These are phyloP conservation scores for Salarias fasciatus DNA, from an alignment of 2,797 vertebrate species.

Conservation along the genomic window DNA sequence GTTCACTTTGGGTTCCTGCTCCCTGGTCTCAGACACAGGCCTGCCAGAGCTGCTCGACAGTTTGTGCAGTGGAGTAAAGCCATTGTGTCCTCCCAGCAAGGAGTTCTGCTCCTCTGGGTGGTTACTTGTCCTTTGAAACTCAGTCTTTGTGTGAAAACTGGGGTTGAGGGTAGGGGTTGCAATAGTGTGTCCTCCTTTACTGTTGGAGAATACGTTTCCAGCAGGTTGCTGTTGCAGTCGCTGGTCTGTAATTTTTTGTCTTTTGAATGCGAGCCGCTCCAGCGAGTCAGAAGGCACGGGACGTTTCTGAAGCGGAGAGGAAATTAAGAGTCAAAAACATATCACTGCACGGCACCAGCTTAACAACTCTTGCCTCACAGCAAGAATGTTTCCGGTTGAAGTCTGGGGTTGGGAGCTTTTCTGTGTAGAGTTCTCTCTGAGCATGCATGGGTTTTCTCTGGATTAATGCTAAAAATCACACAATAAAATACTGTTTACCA, in stretches of 20 bases:
- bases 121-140: constrained; percentile 68
- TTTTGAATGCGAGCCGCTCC: constrained; percentile 77
- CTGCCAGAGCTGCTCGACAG: constrained; percentile 65
- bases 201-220: constrained; percentile 61
- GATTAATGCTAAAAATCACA: no score
- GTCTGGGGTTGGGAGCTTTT: no score
- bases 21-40: constrained; percentile 54
- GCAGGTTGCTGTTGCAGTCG: constrained; percentile 62
- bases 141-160: constrained; percentile 71
- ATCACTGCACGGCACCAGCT: no score
- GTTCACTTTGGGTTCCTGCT: constrained; percentile 39
- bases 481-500: no score
- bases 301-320: constrained; percentile 78
- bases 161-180: constrained; percentile 47
- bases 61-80: constrained; percentile 58
- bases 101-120: constrained; percentile 43
- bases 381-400: no score
- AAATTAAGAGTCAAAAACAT: no score
- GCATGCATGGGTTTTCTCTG: no score
- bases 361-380: no score
- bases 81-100: constrained; percentile 44
- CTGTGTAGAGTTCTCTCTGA: no score
- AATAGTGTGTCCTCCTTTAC: constrained; percentile 44
- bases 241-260: constrained; percentile 74
- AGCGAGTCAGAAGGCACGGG: constrained; percentile 71